Evolutionary conservation across 2,113 vertebrate species (phyloP).

Genomic region (Regulus satrapa): DNA sequence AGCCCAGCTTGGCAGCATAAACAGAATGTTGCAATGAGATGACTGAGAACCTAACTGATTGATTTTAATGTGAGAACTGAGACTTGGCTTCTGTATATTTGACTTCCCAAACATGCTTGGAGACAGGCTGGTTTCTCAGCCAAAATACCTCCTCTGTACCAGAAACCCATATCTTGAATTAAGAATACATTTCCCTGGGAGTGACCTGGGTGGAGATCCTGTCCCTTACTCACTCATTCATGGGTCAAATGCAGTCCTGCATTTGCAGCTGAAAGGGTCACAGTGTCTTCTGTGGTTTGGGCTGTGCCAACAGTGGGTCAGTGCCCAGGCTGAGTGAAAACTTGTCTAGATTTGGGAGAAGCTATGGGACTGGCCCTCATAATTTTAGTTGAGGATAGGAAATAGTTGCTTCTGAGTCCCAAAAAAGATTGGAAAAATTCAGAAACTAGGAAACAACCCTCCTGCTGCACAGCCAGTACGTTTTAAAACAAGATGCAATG

Average conservation of each 20-base stretch:
- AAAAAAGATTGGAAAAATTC: neutral
- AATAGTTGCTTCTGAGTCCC: neutral
- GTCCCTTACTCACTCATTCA: neutral
- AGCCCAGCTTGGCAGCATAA: neutral
- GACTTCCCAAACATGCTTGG: neutral
- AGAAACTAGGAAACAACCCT: neutral
- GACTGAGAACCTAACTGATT: neutral
- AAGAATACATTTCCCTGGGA: neutral
- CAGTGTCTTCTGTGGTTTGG: neutral
- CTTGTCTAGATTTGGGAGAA: neutral
- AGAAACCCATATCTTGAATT: neutral
- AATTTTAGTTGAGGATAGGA: neutral
- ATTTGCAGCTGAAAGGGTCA: neutral
- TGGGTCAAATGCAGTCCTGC: neutral
- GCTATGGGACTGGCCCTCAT: neutral
- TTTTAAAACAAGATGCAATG: neutral
- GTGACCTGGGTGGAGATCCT: neutral
- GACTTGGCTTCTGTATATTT: neutral
- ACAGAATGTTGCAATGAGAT: neutral
- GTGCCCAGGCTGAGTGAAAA: neutral
- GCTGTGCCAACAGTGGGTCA: neutral
- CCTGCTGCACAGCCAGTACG: neutral
- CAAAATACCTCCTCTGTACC: neutral
- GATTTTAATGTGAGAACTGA: neutral
- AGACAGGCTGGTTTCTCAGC: neutral